A percentile compares a stretch with the other conserved stretches of the same genome.
Conservation (phyloP, 2,113 vertebrate species). For the Halichoerus grypus region DNA sequence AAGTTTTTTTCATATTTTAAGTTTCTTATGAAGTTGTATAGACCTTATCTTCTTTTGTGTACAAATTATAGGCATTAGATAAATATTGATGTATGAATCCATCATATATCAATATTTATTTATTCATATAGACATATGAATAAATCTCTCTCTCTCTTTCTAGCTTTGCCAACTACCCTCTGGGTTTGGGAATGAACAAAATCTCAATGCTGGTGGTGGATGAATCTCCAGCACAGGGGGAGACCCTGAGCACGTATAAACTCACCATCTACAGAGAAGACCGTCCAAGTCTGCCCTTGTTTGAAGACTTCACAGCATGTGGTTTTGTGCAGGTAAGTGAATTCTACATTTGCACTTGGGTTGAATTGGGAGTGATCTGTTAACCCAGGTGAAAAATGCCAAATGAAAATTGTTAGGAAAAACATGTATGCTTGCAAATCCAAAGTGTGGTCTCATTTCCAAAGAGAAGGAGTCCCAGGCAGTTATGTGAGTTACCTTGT, state of each 20-base stretch:
- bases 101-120: too few species aligned
- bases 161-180: conserved; percentile 92
- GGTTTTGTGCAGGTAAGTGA: conserved; percentile 94
- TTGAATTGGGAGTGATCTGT: background rate
- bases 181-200: conserved; percentile 94
- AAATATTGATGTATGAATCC: background rate
- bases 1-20: conserved; percentile 9
- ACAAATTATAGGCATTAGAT: background rate
- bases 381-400: background rate
- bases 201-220: conserved; percentile 92
- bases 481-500: background rate
- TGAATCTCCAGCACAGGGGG: conserved; percentile 77
- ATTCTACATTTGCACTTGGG: conserved; percentile 38
- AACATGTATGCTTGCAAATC: background rate
- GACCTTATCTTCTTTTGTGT: background rate
- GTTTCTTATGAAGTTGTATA: conserved; percentile 26
- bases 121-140: background rate
- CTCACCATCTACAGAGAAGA: conserved; percentile 93
- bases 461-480: background rate
- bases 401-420: background rate
- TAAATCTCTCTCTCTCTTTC: conserved; percentile 36
- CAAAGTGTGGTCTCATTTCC: background rate
- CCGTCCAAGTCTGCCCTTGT: conserved; percentile 95
- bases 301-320: conserved; percentile 93
- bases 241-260: conserved; percentile 92